Evolutionary conservation across 2,113 vertebrate species (phyloP).

Genomic region (Coptodon rendalli): DNA sequence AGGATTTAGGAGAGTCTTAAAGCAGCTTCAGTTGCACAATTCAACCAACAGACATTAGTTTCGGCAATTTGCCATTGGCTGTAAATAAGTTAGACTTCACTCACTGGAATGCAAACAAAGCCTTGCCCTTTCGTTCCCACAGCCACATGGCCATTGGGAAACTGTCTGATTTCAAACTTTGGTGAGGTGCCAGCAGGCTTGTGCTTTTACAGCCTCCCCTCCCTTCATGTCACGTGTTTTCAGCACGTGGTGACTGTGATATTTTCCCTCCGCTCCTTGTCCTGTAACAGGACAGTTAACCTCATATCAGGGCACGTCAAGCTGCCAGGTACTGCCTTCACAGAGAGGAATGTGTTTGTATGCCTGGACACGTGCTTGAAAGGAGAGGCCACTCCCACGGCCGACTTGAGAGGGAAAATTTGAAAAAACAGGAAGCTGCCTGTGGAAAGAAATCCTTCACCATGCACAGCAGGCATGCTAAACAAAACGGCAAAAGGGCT

Average conservation of each 20-base stretch:
- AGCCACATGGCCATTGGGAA: not conserved
- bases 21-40: not conserved
- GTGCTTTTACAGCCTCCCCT: not conserved
- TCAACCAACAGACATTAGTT: not conserved
- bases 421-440: conserved; percentile 47
- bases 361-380: conserved; percentile 17
- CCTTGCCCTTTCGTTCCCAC: not conserved
- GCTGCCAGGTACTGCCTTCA: not conserved
- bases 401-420: conserved; percentile 30
- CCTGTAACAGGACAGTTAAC: not conserved
- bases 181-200: conserved; percentile 3
- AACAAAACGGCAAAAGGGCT: not conserved
- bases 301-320: conserved; percentile 12
- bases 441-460: not conserved
- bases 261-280: not conserved
- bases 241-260: conserved; percentile 15
- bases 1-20: not conserved
- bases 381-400: conserved; percentile 20
- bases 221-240: conserved; percentile 28
- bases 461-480: not conserved
- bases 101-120: not conserved
- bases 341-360: conserved; percentile 28
- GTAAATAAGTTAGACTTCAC: not conserved
- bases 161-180: conserved; percentile 47
- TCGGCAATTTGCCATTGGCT: not conserved